These are phyloP conservation scores for Matsumurasca onukii DNA, from an alignment of 1,140 invertebrate species.

Conservation along the genomic window DNA sequence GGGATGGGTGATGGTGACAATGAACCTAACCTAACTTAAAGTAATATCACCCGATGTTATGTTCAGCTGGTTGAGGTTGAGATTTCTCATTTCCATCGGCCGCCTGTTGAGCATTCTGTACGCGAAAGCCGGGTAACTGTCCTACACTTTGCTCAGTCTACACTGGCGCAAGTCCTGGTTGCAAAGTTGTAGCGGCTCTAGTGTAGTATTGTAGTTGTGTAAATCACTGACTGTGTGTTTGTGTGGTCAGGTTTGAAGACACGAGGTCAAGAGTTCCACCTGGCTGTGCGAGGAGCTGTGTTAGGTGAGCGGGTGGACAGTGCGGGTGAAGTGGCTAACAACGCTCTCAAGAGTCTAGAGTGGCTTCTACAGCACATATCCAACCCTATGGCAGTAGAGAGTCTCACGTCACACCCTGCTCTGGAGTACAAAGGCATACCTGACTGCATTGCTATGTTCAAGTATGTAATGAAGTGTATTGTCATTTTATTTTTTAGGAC, in stretches of 20 bases:
- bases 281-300: conserved; percentile 4
- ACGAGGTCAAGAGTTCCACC: not conserved
- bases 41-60: not conserved
- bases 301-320: not conserved
- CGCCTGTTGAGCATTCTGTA: not conserved
- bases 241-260: not conserved
- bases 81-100: not conserved
- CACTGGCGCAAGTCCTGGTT: not conserved
- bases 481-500: too few species aligned
- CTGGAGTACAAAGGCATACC: conserved; percentile 69
- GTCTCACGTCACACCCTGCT: conserved; percentile 63
- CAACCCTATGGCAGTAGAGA: conserved; percentile 60
- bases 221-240: not conserved
- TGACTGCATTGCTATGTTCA: conserved; percentile 72
- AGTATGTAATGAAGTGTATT: conserved; percentile 50
- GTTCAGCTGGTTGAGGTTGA: not conserved
- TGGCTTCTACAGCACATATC: conserved; percentile 7
- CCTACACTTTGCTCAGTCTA: not conserved
- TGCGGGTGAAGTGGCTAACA: not conserved
- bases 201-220: not conserved
- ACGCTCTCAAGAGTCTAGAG: conserved; percentile 7
- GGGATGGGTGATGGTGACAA: too few species aligned
- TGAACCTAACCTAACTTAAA: too few species aligned
- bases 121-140: not conserved
- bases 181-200: not conserved